Base-by-base conservation (phyloP, 2,113 vertebrate genomes). In the Toxotes chatareus region DNA sequence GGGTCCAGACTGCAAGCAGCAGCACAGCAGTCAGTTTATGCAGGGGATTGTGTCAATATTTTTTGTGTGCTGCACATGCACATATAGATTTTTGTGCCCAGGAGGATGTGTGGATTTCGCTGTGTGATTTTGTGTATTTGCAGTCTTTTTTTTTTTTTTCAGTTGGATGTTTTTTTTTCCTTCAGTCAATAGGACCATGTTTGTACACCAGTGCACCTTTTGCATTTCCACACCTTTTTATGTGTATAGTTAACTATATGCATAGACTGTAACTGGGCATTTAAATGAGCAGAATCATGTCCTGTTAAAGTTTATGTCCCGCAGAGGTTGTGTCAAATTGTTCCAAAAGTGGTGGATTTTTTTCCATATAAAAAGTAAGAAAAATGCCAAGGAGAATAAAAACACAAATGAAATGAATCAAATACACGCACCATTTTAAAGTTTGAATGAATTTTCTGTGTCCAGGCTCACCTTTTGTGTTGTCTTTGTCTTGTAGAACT, bases 401-500 rank as follows among this genome's bases (percentile, higher is more conserved):
- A 27, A 27, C 27, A 27, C 27, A 27, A 27, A 27, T 27, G 27
- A 27, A 27, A 27, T 46, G 44, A 14, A 46, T 46, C 3, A 46
- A 19, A 53, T 3, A 53, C 21, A 3, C 49, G n/a, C 3, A 49
- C 47, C 21, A 36, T 27, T 38, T 27, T 10, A 68, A 49, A 21
- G 11, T 34, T 27, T 73, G 46, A 27, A 31, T 62, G 46, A 75
- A 53, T 4, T 51, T 8, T 31, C 6, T 34, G 10, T 46, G 38
- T 27, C 19, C 5, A 27, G 32, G 9, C 51, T 36, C 2, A 53
- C 55, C 19, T 69, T 3, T 27, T 14, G 1, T 42, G 12, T 59
- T 31, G 13, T 31, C n/a, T 71, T 53, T 87, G 6, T 62, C 10
- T 86, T 71, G 38, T 38, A 93, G 92, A 93, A 91, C 76, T 94